Evolutionary conservation across 1,140 invertebrate species (phyloP), one percentile per base, ranked within the genome.

Genomic region (Catajapyx aquilonaris): DNA sequence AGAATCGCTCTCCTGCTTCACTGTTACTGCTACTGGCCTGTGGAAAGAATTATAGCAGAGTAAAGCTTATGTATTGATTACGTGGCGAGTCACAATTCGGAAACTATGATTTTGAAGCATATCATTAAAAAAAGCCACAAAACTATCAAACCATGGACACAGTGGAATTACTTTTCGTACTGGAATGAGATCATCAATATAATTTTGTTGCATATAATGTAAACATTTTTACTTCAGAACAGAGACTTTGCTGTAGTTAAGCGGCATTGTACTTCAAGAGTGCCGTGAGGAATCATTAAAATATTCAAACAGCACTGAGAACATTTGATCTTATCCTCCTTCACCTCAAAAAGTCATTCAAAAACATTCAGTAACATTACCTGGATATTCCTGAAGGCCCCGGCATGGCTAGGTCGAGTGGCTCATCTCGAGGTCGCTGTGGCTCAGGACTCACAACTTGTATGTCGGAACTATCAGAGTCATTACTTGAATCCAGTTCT

Each of bases 131-230:
- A 21, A 9, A 20, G 5, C 40, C 47, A 53, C 48, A 53, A 13
- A 18, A 41, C 23, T 7, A 42, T 10, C 18, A 30, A 28, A 11
- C 21, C 20, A 13, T 32, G 28, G 19, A 23, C 20, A 19, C 30
- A 34, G 4, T 34, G 21, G 9, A 33, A 32, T 20, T 69, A 66
- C 31, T 47, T 49, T 33, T 61, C 53, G 41, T 56, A 41, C 25
- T 68, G 54, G 48, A 81, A 76, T 48, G 79, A 81, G 17, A 18
- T 32, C 20, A 32, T 4, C 17, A n/a, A n/a, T n/a, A n/a, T n/a
- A n/a, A n/a, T n/a, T n/a, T n/a, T n/a, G n/a, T n/a, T n/a, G n/a
- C n/a, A n/a, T n/a, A n/a, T n/a, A n/a, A n/a, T n/a, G n/a, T n/a
- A n/a, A n/a, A n/a, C n/a, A n/a, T n/a, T n/a, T n/a, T n/a, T n/a